Percentiles rank a stretch among this genome's conserved stretches.
These are phyloP conservation scores for Sterrhoptilus dennistouni DNA, from an alignment of 2,113 vertebrate genomes.

Conservation along the genomic window DNA sequence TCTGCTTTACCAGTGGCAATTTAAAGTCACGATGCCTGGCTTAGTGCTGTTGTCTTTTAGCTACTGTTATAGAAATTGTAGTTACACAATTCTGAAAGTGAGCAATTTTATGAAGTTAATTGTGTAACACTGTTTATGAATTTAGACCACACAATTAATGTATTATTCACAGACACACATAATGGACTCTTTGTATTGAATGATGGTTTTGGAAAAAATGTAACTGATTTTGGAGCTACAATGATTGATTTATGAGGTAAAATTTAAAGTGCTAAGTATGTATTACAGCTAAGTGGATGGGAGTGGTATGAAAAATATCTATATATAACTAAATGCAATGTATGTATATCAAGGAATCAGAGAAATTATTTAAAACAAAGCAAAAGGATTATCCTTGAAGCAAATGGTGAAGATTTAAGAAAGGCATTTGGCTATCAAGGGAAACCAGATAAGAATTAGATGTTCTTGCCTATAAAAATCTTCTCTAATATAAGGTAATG, in stretches of 20 bases:
- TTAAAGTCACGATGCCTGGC: neutral
- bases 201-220: constrained; percentile 6
- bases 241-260: constrained; percentile 37
- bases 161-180: neutral
- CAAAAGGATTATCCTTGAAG: neutral
- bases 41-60: neutral
- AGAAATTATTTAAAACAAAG: neutral
- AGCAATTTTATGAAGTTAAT: constrained; percentile 25
- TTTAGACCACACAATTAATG: constrained; percentile 16
- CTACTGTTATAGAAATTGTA: neutral
- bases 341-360: constrained; percentile 1
- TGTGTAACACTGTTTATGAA: constrained; percentile 18
- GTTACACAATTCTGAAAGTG: neutral
- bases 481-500: constrained; percentile 1
- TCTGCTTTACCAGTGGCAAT: neutral
- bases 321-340: neutral
- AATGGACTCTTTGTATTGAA: neutral
- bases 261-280: constrained; percentile 13
- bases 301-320: neutral
- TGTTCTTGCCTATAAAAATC: neutral
- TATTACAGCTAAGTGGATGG: constrained; percentile 18
- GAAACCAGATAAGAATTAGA: constrained; percentile 18
- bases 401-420: constrained; percentile 24
- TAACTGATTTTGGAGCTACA: neutral
- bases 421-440: neutral